phyloP scores from a whole-genome alignment of 1,140 invertebrate genomes.

The Phthorimaea operculella region DNA sequence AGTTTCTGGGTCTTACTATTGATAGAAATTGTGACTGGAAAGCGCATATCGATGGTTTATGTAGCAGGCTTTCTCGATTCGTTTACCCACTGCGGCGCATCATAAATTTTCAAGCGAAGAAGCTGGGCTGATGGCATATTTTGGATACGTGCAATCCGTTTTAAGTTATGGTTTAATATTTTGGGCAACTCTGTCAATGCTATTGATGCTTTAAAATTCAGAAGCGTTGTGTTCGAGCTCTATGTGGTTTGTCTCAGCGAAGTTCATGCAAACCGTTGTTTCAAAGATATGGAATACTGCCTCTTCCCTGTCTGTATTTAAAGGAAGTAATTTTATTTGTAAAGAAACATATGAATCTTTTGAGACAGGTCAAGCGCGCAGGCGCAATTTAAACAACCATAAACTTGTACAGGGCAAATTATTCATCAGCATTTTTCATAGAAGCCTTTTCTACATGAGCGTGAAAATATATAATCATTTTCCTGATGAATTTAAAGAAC shows the following conservation, averaged over 20 bases:
- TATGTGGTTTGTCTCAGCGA: not conserved
- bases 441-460: not conserved
- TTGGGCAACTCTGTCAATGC: not conserved
- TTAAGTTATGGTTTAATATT: not conserved
- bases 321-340: not conserved
- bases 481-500: not conserved
- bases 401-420: not conserved
- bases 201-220: not conserved
- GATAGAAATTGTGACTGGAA: constrained; percentile 10
- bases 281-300: not conserved
- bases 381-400: not conserved
- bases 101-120: not conserved
- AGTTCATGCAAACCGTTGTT: not conserved
- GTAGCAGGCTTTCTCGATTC: constrained; percentile 6
- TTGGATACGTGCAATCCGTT: not conserved
- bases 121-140: not conserved
- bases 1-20: constrained; percentile 4
- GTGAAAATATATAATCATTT: not conserved
- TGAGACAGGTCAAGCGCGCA: not conserved
- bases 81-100: not conserved
- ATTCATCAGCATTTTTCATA: not conserved
- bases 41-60: constrained; percentile 1
- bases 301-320: constrained; percentile 1
- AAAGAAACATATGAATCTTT: not conserved
- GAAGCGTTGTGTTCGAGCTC: not conserved